Evolutionary conservation across 2,888 invertebrate species (phyloP).

Genomic region (Punctoribates punctum): DNA sequence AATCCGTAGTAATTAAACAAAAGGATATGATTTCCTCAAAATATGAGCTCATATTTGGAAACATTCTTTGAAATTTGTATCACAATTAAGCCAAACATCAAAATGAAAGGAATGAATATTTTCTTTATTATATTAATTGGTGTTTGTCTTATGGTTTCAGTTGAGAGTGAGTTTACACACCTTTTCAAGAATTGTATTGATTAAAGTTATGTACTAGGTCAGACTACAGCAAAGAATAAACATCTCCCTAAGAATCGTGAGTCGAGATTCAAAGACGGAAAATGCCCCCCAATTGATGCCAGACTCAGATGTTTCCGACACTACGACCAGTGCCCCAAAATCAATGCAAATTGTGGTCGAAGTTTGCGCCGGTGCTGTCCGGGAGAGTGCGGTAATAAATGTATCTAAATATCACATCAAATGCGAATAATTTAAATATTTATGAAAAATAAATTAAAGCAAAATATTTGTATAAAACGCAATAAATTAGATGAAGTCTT

Average conservation of each 20-base stretch:
- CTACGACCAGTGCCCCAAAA: slow-evolving; percentile 1
- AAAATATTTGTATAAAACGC: neutral
- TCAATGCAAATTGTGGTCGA: neutral
- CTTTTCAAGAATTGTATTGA: neutral
- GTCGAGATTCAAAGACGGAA: neutral
- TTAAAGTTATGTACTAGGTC: neutral
- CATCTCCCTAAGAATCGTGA: neutral
- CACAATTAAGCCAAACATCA: no score
- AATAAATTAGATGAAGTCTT: neutral
- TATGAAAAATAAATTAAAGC: neutral
- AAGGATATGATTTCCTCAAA: no score
- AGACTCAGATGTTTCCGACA: neutral
- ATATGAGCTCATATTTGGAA: no score
- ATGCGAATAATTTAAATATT: neutral
- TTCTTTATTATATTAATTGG: neutral
- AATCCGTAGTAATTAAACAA: no score
- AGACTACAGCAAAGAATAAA: neutral
- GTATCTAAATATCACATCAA: neutral
- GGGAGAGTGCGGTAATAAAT: slow-evolving; percentile 27
- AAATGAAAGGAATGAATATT: neutral
- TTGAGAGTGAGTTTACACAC: neutral
- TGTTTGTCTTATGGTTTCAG: neutral
- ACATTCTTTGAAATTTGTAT: no score
- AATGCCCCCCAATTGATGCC: neutral
- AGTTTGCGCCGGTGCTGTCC: slow-evolving; percentile 8